Evolutionary conservation across 2,888 invertebrate genomes (phyloP).

Genomic region (Chesias legatella): DNA sequence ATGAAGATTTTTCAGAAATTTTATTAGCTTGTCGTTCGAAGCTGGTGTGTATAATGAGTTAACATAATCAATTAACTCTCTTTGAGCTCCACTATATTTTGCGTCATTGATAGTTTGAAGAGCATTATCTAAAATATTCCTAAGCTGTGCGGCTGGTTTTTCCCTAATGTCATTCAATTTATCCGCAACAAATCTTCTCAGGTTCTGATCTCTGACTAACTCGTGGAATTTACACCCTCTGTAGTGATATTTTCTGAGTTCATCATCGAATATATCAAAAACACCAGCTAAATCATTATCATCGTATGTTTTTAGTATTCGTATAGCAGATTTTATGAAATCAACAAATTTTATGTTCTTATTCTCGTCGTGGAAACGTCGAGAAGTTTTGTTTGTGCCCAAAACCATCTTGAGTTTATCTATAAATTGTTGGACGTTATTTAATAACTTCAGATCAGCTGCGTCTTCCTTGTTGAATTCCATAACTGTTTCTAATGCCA

Average conservation of each 20-base stretch:
- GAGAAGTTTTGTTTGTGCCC: slow-evolving; percentile 4
- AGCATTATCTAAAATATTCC: slow-evolving; percentile 26
- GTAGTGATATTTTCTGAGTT: slow-evolving; percentile 42
- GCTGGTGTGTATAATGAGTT: slow-evolving; percentile 43
- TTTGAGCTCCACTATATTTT: slow-evolving; percentile 19
- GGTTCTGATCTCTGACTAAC: slow-evolving; percentile 28
- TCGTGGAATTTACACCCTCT: slow-evolving; percentile 41
- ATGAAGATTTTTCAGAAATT: slow-evolving; percentile 35
- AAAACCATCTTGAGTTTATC: slow-evolving; percentile 37
- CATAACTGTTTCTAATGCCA: slow-evolving; percentile 52
- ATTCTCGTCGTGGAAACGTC: background rate
- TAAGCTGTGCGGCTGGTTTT: slow-evolving; percentile 27
- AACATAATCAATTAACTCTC: slow-evolving; percentile 34
- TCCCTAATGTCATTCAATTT: slow-evolving; percentile 33
- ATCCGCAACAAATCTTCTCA: slow-evolving; percentile 31
- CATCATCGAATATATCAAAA: slow-evolving; percentile 33
- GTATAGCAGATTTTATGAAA: slow-evolving; percentile 38
- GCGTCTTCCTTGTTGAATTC: slow-evolving; percentile 41
- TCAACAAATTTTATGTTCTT: slow-evolving; percentile 37
- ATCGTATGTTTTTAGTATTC: slow-evolving; percentile 34
- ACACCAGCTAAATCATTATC: slow-evolving; percentile 43
- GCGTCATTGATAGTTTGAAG: slow-evolving; percentile 20
- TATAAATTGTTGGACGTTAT: slow-evolving; percentile 39
- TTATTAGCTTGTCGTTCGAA: slow-evolving; percentile 28
- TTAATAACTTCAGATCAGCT: slow-evolving; percentile 39